A percentile compares a stretch with the other conserved stretches of the same genome.
These are phyloP conservation scores for Heterotilapia buettikoferi DNA, from an alignment of 2,113 vertebrate genomes.

Conservation along the genomic window DNA sequence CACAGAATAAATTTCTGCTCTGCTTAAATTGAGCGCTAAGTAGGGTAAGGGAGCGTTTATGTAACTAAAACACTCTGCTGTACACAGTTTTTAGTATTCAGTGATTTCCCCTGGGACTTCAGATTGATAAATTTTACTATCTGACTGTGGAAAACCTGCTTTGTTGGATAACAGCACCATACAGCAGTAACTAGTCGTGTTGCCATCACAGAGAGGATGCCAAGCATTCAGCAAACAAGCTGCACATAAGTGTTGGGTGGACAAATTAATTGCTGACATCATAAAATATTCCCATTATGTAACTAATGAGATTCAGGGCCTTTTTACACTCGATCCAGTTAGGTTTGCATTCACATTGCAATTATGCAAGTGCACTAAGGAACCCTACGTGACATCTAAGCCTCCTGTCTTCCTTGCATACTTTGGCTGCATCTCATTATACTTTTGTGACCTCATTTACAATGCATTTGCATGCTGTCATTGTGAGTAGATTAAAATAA, in stretches of 20 bases:
- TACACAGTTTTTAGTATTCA: not conserved
- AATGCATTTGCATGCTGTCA: not conserved
- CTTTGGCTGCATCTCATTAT: fast-evolving
- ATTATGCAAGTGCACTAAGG: not conserved
- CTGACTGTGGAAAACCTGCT: not conserved
- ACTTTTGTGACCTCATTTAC: not conserved
- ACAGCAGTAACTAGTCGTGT: not conserved
- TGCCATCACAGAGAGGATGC: not conserved
- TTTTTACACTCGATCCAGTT: not conserved
- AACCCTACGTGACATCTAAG: not conserved
- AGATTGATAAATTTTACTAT: not conserved
- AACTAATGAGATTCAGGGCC: not conserved
- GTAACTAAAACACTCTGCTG: not conserved
- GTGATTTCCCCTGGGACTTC: not conserved
- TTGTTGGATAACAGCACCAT: not conserved
- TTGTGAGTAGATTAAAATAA: not conserved
- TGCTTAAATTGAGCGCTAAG: not conserved
- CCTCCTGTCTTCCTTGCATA: not conserved
- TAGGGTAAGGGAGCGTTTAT: fast-evolving
- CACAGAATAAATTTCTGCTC: not conserved
- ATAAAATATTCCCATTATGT: not conserved
- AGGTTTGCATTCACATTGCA: not conserved
- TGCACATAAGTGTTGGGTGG: not conserved
- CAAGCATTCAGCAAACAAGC: not conserved
- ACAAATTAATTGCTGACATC: not conserved